A percentile compares a stretch with the other conserved stretches of the same genome.
Conservation (phyloP, 2,888 invertebrate species). For the Homarus gammarus region DNA sequence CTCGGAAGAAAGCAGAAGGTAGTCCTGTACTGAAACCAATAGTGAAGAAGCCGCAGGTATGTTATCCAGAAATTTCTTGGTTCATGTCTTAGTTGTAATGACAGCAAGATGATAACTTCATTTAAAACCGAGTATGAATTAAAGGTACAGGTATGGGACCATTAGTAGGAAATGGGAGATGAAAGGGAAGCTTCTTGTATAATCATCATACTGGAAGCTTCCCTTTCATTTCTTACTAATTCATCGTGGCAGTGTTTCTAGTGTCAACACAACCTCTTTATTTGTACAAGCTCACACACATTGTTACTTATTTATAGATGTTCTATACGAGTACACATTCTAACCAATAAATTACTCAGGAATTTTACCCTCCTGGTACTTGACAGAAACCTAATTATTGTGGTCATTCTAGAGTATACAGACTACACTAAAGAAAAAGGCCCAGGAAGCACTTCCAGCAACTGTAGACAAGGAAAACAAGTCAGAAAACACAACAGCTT, state of each 20-base stretch:
- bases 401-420: conserved; percentile 10
- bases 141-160: no score
- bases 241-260: no score
- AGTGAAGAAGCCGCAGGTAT: conserved; percentile 58
- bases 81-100: no score
- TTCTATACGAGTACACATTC: background rate
- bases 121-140: no score
- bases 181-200: no score
- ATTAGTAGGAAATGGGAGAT: no score
- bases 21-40: conserved; percentile 50
- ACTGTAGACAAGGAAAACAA: conserved; percentile 48
- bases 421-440: background rate
- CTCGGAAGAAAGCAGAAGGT: conserved; percentile 47
- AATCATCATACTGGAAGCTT: no score
- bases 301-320: no score
- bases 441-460: background rate
- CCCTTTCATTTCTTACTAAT: no score
- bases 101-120: no score
- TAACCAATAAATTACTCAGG: background rate
- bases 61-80: background rate
- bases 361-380: background rate
- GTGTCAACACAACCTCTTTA: no score
- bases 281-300: no score
- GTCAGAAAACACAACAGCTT: background rate
- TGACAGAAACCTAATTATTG: background rate